Percentiles rank a stretch among this genome's conserved stretches.
Conservation (phyloP, 2,888 invertebrate species). For the Dasysyrphus albostriatus region DNA sequence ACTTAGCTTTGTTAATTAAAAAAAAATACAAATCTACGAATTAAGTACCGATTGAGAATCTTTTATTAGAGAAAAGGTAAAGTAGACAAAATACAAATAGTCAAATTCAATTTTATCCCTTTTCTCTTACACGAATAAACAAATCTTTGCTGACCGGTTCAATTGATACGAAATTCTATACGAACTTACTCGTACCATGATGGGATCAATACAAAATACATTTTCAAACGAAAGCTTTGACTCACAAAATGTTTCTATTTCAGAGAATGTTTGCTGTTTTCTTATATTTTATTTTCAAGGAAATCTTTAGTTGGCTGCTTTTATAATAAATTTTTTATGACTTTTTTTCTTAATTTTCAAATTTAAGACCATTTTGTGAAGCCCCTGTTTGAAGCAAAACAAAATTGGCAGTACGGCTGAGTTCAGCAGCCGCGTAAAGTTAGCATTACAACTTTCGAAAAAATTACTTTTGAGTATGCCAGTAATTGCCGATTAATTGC, state of each 20-base stretch:
- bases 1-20: neutral
- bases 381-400: no score
- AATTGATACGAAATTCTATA: neutral
- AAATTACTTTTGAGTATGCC: no score
- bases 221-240: neutral
- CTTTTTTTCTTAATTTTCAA: no score
- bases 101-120: neutral
- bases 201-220: neutral
- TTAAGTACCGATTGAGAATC: neutral
- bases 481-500: no score
- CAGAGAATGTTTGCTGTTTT: neutral
- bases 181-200: neutral
- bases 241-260: conserved; percentile 6
- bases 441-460: no score
- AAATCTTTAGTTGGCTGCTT: neutral
- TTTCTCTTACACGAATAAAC: neutral
- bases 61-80: neutral
- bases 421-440: no score
- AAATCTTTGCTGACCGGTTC: neutral
- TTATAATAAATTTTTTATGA: no score
- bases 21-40: no score
- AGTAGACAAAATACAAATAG: neutral
- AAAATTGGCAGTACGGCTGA: no score
- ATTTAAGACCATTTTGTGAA: no score
- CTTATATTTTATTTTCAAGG: neutral